Evolutionary conservation across 2,113 vertebrate species (phyloP).

Genomic region (Gila orcuttii): DNA sequence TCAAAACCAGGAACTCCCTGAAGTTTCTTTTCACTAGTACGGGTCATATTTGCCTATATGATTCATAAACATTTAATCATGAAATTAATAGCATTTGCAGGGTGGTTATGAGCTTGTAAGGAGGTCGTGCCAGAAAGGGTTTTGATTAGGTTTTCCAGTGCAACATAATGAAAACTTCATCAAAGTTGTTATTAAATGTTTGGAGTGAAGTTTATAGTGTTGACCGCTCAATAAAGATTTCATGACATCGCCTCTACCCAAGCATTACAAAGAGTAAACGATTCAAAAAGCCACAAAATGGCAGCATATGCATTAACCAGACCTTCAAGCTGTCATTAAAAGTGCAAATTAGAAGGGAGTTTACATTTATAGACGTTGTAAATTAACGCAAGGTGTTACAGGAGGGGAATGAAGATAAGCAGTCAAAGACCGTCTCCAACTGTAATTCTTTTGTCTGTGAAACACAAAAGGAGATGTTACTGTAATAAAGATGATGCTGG

Average conservation of each 20-base stretch:
- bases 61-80: constrained; percentile 2
- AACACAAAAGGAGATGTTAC: neutral
- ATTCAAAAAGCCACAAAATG: constrained; percentile 55
- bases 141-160: neutral
- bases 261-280: constrained; percentile 47
- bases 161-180: constrained; percentile 11
- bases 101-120: constrained; percentile 8
- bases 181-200: constrained; percentile 15
- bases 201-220: constrained; percentile 26
- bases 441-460: neutral
- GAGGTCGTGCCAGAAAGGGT: neutral
- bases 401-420: constrained; percentile 46
- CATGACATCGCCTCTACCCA: constrained; percentile 38
- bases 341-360: constrained; percentile 55
- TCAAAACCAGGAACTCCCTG: neutral
- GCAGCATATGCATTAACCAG: constrained; percentile 44
- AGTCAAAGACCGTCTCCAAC: neutral
- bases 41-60: neutral
- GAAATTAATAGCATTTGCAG: neutral
- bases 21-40: neutral
- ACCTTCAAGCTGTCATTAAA: constrained; percentile 52
- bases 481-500: neutral
- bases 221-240: constrained; percentile 9
- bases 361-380: constrained; percentile 53
- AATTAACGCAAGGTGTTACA: constrained; percentile 54